Evolutionary conservation across 2,113 vertebrate genomes (phyloP).

Genomic region (Oreochromis spilurus): DNA sequence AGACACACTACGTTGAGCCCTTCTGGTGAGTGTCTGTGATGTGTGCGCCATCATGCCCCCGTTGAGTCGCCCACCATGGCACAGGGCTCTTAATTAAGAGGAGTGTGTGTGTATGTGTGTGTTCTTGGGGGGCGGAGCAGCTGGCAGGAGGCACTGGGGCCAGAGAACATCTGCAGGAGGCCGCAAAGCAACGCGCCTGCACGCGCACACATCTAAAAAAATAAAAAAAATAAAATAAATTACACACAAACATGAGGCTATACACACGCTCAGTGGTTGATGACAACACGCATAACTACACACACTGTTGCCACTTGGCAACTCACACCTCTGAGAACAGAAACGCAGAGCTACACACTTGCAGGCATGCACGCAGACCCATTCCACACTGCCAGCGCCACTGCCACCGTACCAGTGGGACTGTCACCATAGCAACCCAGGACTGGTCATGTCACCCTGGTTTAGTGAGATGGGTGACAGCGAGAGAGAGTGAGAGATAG

Average conservation of each 20-base stretch:
- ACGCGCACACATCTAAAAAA: not conserved
- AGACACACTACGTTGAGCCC: not conserved
- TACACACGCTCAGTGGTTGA: not conserved
- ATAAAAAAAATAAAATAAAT: not conserved
- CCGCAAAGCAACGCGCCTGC: constrained; percentile 30
- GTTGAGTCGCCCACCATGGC: constrained; percentile 46
- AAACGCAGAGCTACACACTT: constrained; percentile 69
- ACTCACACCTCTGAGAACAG: constrained; percentile 67
- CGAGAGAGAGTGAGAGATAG: constrained; percentile 43
- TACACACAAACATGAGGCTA: not conserved
- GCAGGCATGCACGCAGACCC: constrained; percentile 58
- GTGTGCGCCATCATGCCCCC: constrained; percentile 39
- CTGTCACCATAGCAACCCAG: constrained; percentile 96
- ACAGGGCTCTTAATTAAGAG: constrained; percentile 64
- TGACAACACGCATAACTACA: not conserved
- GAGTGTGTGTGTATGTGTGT: constrained; percentile 68
- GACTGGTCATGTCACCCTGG: constrained; percentile 86
- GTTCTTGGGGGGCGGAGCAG: constrained; percentile 85
- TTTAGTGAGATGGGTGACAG: constrained; percentile 61
- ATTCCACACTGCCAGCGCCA: constrained; percentile 23
- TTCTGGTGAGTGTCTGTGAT: constrained; percentile 11
- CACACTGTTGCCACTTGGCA: constrained; percentile 43
- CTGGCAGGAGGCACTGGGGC: constrained; percentile 93
- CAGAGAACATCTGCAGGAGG: constrained; percentile 97
- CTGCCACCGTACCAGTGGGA: constrained; percentile 82